Evolutionary conservation across 2,113 vertebrate genomes (phyloP), one percentile per base, ranked within the genome.

Genomic region (Atlantisia rogersi): DNA sequence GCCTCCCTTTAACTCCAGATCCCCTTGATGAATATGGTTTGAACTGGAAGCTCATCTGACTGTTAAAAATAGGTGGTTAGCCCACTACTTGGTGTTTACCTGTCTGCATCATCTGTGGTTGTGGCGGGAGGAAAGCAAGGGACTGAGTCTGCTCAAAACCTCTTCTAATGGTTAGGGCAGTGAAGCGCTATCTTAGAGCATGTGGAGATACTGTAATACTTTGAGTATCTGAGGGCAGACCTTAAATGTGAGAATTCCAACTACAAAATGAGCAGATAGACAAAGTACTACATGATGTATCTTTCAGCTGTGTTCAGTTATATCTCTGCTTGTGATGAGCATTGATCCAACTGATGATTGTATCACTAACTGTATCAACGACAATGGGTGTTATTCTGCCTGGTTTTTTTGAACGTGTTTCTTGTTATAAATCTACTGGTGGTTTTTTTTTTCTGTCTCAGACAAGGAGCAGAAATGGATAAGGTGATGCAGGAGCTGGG

Each of bases 401-500:
- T 29, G 42, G 11, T 24, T 62, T 63, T 58, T 39, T 65, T 67
- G 7, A 13, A 73, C 39, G 48, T 5, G 19, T 39, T 77, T 5
- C 21, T 56, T 79, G 14, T 39, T 78, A 28, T 32, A 56, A 73
- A 40, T 87, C 19, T 81, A 3, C 1, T 0, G 35, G 35, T 35
- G 35, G 35, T 35, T 74, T 46, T 17, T 46, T 80, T 25, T 82
- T 93, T 89, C 58, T 62, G n/a, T 95, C 95, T 82, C 94, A 99
- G 99, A 68, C 99, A 99, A 92, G 98, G 99, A 31, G 92, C 97
- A 52, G 99, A 99, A 98, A 99, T 99, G 99, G 98, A 99, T 96
- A 99, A 98, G 85, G 99, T 99, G 82, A 99, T 99, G 99, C 98
- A 99, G 65, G 99, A 99, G 93, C 96, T 99, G 88, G 99, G 99